These are phyloP conservation scores for Aurelia aurita DNA, from an alignment of 30 jellyfish, hydroid and myxozoan species.

Conservation along the genomic window DNA sequence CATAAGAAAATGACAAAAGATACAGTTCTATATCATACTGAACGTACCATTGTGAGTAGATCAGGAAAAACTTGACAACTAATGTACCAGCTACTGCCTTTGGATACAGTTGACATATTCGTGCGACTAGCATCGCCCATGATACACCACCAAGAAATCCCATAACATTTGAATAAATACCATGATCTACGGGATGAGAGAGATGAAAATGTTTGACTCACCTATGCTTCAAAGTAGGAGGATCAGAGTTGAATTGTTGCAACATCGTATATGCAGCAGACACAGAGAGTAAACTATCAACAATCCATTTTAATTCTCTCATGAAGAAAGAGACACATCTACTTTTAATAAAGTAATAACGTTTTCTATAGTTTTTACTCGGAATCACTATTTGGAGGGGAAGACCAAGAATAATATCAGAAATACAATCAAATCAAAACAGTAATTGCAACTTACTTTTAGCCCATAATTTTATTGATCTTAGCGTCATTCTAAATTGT, in stretches of 20 bases:
- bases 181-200: slow-evolving; percentile 65
- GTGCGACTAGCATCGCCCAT: slow-evolving; percentile 99
- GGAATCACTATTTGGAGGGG: no score
- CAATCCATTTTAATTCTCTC: no score
- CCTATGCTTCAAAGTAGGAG: no score
- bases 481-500: slow-evolving; percentile 89
- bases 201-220: no score
- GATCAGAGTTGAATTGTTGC: no score
- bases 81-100: slow-evolving; percentile 96
- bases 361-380: no score
- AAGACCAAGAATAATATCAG: no score
- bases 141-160: slow-evolving; percentile 99
- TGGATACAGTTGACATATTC: slow-evolving; percentile 98
- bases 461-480: slow-evolving; percentile 98
- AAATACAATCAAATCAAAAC: neutral
- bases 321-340: no score
- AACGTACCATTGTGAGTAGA: slow-evolving; percentile 88
- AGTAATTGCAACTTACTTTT: slow-evolving; percentile 58
- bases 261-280: no score
- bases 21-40: neutral
- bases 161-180: slow-evolving; percentile 96
- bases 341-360: no score
- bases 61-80: slow-evolving; percentile 89
- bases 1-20: no score
- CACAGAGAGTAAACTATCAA: no score